These are phyloP conservation scores for Apotomis betuletana DNA, from an alignment of 2,888 invertebrate species.

Conservation along the genomic window DNA sequence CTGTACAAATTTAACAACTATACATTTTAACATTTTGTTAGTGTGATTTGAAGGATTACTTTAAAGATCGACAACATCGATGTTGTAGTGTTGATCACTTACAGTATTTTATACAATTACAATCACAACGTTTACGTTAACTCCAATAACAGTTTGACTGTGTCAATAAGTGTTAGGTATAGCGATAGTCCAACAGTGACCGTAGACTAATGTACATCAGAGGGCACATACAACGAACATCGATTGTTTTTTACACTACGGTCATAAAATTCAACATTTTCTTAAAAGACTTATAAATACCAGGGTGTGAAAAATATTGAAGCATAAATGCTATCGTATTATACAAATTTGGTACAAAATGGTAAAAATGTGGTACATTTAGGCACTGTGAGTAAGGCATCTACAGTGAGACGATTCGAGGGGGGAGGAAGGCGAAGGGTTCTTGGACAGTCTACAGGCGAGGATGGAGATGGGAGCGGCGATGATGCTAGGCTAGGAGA, in stretches of 20 bases:
- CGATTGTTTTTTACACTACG: slow-evolving; percentile 49
- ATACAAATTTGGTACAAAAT: slow-evolving; percentile 81
- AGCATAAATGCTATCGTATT: slow-evolving; percentile 72
- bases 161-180: slow-evolving; percentile 52
- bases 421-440: slow-evolving; percentile 47
- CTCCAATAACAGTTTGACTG: slow-evolving; percentile 50
- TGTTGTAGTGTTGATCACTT: slow-evolving; percentile 34
- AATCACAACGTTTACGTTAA: slow-evolving; percentile 54
- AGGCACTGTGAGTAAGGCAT: slow-evolving; percentile 94
- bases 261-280: slow-evolving; percentile 61
- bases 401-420: slow-evolving; percentile 89
- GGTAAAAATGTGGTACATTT: slow-evolving; percentile 68
- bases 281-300: slow-evolving; percentile 67
- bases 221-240: slow-evolving; percentile 44
- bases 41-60: slow-evolving; percentile 77
- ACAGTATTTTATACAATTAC: slow-evolving; percentile 51
- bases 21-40: slow-evolving; percentile 78
- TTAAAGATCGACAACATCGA: slow-evolving; percentile 44
- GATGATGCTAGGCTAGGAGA: slow-evolving; percentile 47
- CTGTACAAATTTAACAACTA: slow-evolving; percentile 81
- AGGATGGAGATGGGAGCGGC: slow-evolving; percentile 10
- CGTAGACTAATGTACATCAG: slow-evolving; percentile 39
- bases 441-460: slow-evolving; percentile 32
- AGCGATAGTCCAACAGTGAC: slow-evolving; percentile 46
- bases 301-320: slow-evolving; percentile 73